Evolutionary conservation across 2,797 vertebrate genomes (phyloP).

Genomic region (Cheirogaleus major): DNA sequence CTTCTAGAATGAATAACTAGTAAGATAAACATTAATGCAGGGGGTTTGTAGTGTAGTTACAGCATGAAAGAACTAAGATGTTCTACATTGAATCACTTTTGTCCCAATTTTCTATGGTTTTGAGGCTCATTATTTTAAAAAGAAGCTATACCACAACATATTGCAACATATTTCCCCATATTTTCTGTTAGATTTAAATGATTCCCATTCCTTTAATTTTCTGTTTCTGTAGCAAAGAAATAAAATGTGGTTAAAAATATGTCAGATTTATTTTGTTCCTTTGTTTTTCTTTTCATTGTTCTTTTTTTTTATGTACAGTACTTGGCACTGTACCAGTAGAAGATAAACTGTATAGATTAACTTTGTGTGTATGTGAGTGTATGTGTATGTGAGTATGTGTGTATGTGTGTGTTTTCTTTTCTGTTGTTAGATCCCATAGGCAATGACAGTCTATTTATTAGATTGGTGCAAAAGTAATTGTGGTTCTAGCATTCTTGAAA

Average conservation of each 20-base stretch:
- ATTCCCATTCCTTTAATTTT: neutral
- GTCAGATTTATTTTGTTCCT: neutral
- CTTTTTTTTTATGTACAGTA: neutral
- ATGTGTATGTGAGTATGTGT: neutral
- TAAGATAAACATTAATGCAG: neutral
- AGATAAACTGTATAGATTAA: neutral
- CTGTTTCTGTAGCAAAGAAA: neutral
- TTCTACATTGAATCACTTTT: neutral
- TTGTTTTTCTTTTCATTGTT: neutral
- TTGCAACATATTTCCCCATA: neutral
- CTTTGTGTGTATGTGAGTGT: neutral
- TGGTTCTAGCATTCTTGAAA: too few species aligned
- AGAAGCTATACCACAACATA: neutral
- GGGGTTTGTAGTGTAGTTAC: neutral
- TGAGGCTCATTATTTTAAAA: neutral
- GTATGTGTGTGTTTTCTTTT: neutral
- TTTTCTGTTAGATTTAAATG: neutral
- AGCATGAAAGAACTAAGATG: neutral
- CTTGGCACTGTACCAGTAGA: neutral
- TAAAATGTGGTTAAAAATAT: neutral
- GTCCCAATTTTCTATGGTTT: neutral
- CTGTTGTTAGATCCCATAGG: neutral
- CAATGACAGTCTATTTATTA: neutral
- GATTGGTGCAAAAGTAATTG: too few species aligned
- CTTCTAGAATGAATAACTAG: neutral